These are phyloP conservation scores for Musca vetustissima DNA, from an alignment of 1,140 invertebrate species.

Conservation along the genomic window DNA sequence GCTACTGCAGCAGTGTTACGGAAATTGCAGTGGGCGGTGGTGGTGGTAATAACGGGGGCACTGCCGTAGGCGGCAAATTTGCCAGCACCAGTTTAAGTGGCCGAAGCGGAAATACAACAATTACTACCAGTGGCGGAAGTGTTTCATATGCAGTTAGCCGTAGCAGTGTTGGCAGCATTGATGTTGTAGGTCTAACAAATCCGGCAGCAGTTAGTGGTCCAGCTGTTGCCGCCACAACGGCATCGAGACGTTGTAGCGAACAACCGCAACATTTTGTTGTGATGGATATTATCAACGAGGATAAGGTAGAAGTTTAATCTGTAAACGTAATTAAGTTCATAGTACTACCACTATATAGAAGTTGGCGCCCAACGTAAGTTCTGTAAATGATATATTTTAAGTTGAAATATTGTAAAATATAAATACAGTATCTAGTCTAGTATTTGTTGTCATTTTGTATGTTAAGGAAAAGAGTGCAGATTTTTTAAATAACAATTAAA, in stretches of 20 bases:
- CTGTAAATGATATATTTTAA: no score
- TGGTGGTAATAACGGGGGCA: neutral
- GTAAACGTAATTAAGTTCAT: no score
- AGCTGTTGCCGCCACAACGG: neutral
- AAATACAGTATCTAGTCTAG: no score
- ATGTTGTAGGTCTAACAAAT: neutral
- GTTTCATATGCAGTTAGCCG: neutral
- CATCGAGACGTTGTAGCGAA: neutral
- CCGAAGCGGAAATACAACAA: neutral
- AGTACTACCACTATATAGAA: no score
- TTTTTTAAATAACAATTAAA: no score
- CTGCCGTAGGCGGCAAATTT: neutral
- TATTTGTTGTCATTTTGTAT: no score
- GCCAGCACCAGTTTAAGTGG: conserved; percentile 13
- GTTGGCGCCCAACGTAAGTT: no score
- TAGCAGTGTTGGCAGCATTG: neutral
- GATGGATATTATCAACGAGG: conserved; percentile 23
- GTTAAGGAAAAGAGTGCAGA: no score
- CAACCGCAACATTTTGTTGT: conserved; percentile 17
- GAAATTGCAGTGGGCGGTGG: conserved; percentile 29
- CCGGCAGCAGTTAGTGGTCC: neutral
- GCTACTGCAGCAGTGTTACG: conserved; percentile 28
- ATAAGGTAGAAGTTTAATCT: conserved; percentile 13
- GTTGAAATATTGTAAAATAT: no score
- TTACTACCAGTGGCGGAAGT: neutral